phyloP scores from a whole-genome alignment of 2,888 invertebrate species.

The Linyphia triangularis region DNA sequence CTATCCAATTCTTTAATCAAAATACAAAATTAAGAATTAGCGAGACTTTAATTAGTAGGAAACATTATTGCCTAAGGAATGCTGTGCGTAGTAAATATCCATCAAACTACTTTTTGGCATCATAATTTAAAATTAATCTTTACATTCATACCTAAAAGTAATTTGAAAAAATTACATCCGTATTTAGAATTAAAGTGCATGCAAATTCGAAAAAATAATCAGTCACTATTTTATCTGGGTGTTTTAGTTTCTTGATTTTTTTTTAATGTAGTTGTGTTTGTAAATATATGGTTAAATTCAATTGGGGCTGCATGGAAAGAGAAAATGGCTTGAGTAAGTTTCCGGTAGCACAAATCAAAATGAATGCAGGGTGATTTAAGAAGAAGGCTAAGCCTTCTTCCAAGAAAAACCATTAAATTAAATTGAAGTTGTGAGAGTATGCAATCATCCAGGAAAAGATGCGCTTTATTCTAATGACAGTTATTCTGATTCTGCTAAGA shows the following conservation, averaged over 20 bases:
- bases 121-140: too few species aligned
- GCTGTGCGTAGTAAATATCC: too few species aligned
- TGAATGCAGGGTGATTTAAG: constrained; percentile 19
- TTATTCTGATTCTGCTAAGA: background rate
- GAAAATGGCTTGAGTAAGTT: constrained; percentile 10
- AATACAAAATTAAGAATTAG: too few species aligned
- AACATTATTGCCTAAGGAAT: too few species aligned
- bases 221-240: background rate
- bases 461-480: background rate
- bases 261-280: background rate
- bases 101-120: too few species aligned
- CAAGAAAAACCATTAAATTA: constrained; percentile 24
- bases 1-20: too few species aligned
- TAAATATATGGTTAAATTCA: background rate
- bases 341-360: constrained; percentile 6
- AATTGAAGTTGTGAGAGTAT: constrained; percentile 14
- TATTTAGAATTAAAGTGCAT: too few species aligned
- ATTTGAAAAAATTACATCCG: too few species aligned
- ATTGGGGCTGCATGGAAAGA: background rate
- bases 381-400: background rate
- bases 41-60: too few species aligned
- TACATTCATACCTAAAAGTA: too few species aligned
- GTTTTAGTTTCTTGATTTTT: background rate
- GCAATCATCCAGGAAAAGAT: background rate
- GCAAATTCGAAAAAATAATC: background rate